Percentiles rank a stretch among this genome's conserved stretches.
phyloP scores from a whole-genome alignment of 2,797 vertebrate species.

The Pangasius djambal region DNA sequence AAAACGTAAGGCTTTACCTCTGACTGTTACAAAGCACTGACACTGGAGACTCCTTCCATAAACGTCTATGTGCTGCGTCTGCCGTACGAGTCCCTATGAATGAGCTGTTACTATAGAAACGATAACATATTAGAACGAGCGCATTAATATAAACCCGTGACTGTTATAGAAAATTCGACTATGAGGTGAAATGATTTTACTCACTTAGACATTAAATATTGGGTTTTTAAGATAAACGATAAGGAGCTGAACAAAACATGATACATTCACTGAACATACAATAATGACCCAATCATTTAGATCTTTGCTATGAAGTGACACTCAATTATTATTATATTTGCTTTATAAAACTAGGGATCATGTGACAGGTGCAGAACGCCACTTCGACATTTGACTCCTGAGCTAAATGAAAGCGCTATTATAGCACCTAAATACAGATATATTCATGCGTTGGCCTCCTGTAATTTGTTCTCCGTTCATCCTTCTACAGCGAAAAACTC shows the following conservation, averaged over 20 bases:
- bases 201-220: not conserved
- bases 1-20: not conserved
- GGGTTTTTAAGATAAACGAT: not conserved
- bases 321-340: not conserved
- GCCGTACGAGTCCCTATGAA: not conserved
- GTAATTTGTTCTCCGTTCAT: not conserved
- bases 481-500: constrained; percentile 18
- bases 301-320: not conserved
- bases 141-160: not conserved
- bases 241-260: not conserved
- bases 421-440: not conserved
- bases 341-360: not conserved
- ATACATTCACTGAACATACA: not conserved
- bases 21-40: not conserved
- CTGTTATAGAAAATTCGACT: not conserved
- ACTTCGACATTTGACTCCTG: not conserved
- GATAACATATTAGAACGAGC: not conserved
- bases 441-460: not conserved
- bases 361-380: not conserved
- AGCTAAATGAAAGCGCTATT: not conserved
- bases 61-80: not conserved
- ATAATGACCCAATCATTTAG: not conserved
- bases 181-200: not conserved
- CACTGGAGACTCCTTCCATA: not conserved
- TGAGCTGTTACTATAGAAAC: not conserved